Percentiles rank a stretch among this genome's conserved stretches.
Conservation (phyloP, 2,888 invertebrate genomes). For the Eurytoma adleriae region DNA sequence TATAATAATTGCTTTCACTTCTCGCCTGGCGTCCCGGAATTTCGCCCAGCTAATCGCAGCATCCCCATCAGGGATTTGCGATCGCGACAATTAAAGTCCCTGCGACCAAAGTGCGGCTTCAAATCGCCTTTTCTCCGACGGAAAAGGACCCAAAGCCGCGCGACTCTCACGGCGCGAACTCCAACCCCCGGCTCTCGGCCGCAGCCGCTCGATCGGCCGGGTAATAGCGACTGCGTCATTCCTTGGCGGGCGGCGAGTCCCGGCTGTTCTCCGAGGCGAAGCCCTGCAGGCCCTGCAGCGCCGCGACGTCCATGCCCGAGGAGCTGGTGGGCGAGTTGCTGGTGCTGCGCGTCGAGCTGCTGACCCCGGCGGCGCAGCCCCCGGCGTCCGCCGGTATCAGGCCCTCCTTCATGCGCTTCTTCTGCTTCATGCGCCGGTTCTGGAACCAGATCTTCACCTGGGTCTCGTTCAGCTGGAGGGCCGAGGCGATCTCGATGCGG, state of each 20-base stretch:
- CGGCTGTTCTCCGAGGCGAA: slow-evolving; percentile 84
- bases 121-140: too few species aligned
- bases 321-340: slow-evolving; percentile 74
- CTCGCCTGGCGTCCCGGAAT: slow-evolving; percentile 4
- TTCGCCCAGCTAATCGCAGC: not conserved
- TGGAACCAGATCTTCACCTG: slow-evolving; percentile 99
- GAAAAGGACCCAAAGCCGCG: too few species aligned
- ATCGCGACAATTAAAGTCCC: too few species aligned
- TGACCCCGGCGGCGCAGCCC: slow-evolving; percentile 66
- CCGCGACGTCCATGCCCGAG: slow-evolving; percentile 66
- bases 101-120: too few species aligned
- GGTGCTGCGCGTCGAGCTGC: slow-evolving; percentile 67
- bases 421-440: slow-evolving; percentile 98
- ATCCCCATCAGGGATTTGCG: too few species aligned
- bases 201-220: not conserved
- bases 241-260: slow-evolving; percentile 76
- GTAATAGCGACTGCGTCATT: slow-evolving; percentile 64
- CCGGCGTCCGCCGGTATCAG: slow-evolving; percentile 80
- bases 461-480: slow-evolving; percentile 96
- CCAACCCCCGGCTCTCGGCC: too few species aligned
- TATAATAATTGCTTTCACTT: slow-evolving; percentile 51
- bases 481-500: slow-evolving; percentile 98
- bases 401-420: slow-evolving; percentile 97
- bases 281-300: slow-evolving; percentile 61
- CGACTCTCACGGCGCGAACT: too few species aligned